A percentile compares a stretch with the other conserved stretches of the same genome.
phyloP scores from a whole-genome alignment of 2,797 vertebrate species.

The Margarornis squamiger region DNA sequence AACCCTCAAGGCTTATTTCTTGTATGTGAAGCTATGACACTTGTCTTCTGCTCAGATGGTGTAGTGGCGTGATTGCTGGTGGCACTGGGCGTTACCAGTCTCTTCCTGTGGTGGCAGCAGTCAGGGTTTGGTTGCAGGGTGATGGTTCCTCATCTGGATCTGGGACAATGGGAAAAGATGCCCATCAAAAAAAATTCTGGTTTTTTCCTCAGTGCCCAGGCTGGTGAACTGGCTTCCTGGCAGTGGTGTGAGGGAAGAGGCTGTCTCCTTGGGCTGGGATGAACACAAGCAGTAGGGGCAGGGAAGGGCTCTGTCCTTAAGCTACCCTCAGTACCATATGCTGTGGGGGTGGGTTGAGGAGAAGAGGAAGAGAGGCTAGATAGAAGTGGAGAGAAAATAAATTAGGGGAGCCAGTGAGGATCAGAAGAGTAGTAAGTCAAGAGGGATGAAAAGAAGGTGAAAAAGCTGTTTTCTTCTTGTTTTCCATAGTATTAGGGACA shows the following conservation, averaged over 20 bases:
- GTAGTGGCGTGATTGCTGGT: not conserved
- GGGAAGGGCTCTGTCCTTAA: not conserved
- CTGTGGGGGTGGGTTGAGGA: not conserved
- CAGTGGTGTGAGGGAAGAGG: not conserved
- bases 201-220: not conserved
- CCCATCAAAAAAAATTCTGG: not conserved
- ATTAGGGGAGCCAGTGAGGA: not conserved
- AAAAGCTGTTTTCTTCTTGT: not conserved
- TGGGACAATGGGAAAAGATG: not conserved
- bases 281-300: not conserved
- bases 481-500: not conserved
- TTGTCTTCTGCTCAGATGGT: not conserved
- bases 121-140: not conserved
- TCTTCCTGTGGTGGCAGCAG: not conserved
- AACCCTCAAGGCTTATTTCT: not conserved
- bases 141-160: not conserved
- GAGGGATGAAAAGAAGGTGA: not conserved
- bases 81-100: not conserved
- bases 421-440: not conserved
- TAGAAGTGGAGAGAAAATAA: not conserved
- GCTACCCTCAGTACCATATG: not conserved
- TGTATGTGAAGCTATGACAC: fast-evolving
- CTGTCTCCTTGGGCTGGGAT: not conserved
- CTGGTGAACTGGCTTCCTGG: not conserved
- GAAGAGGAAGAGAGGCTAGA: not conserved